These are phyloP conservation scores for Pygoscelis antarcticus DNA, from an alignment of 2,113 vertebrate genomes.

Conservation along the genomic window DNA sequence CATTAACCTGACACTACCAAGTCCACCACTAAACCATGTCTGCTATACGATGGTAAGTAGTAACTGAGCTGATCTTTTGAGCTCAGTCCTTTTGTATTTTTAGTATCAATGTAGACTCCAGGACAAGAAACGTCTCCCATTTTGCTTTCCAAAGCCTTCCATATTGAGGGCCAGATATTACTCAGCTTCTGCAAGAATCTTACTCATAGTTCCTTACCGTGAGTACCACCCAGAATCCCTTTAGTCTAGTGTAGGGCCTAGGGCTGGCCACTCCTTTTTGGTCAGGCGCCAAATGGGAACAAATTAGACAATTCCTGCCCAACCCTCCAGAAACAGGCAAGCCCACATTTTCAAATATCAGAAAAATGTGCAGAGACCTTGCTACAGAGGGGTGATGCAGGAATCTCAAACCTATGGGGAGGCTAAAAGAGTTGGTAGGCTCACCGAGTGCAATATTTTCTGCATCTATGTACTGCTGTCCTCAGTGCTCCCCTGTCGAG, in stretches of 20 bases:
- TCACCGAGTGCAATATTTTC: not conserved
- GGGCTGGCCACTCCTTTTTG: not conserved
- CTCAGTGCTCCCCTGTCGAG: fast-evolving
- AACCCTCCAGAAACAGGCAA: not conserved
- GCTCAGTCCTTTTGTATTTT: not conserved
- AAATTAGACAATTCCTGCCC: not conserved
- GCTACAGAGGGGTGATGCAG: not conserved
- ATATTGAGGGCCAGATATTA: not conserved
- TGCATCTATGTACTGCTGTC: not conserved
- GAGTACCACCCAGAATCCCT: not conserved
- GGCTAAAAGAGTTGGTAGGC: not conserved
- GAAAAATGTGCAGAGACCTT: not conserved
- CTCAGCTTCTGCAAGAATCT: not conserved
- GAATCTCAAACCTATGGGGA: not conserved
- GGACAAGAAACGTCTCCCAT: not conserved
- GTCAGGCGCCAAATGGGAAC: not conserved
- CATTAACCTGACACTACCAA: not conserved
- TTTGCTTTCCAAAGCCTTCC: not conserved
- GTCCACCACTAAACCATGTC: not conserved
- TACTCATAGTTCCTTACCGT: not conserved
- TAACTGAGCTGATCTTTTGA: not conserved
- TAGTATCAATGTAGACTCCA: not conserved
- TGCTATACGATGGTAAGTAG: not conserved
- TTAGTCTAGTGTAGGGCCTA: not conserved
- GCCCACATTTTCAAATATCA: not conserved